phyloP scores from a whole-genome alignment of 35 echinoderm and acorn worm genomes.

The Nesometra sesokonis region DNA sequence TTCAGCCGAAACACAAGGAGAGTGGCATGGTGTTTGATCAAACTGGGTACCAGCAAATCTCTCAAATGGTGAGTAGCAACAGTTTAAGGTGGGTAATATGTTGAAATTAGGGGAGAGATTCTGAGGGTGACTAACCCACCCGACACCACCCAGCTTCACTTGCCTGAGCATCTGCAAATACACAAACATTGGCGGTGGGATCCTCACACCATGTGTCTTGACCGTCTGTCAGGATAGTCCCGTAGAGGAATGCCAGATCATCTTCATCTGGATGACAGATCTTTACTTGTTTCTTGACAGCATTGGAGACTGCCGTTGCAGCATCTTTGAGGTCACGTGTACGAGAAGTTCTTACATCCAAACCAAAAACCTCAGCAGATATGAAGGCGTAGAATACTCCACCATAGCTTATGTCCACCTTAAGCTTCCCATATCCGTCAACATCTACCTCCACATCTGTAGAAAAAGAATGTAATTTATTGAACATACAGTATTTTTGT shows the following conservation, averaged over 20 bases:
- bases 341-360: slow-evolving; percentile 36
- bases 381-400: slow-evolving; percentile 90
- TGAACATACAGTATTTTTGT: too few species aligned
- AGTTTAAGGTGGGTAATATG: neutral
- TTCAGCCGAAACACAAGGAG: too few species aligned
- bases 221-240: slow-evolving; percentile 84
- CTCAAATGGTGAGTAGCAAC: too few species aligned
- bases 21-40: too few species aligned
- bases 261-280: slow-evolving; percentile 58
- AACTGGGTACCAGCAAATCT: too few species aligned
- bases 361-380: slow-evolving; percentile 29
- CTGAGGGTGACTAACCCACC: neutral
- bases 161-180: slow-evolving; percentile 82
- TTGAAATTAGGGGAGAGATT: neutral
- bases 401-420: slow-evolving; percentile 80
- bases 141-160: neutral
- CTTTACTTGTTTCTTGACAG: slow-evolving; percentile 32
- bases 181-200: slow-evolving; percentile 64
- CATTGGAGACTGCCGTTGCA: slow-evolving; percentile 54
- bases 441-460: slow-evolving; percentile 64
- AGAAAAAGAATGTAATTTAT: neutral
- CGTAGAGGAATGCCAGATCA: slow-evolving; percentile 83
- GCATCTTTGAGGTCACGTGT: slow-evolving; percentile 8
- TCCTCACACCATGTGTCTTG: slow-evolving; percentile 34
- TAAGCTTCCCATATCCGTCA: slow-evolving; percentile 44